These are phyloP conservation scores for Sepioteuthis lessoniana DNA, from an alignment of 2,888 invertebrate genomes.

Conservation along the genomic window DNA sequence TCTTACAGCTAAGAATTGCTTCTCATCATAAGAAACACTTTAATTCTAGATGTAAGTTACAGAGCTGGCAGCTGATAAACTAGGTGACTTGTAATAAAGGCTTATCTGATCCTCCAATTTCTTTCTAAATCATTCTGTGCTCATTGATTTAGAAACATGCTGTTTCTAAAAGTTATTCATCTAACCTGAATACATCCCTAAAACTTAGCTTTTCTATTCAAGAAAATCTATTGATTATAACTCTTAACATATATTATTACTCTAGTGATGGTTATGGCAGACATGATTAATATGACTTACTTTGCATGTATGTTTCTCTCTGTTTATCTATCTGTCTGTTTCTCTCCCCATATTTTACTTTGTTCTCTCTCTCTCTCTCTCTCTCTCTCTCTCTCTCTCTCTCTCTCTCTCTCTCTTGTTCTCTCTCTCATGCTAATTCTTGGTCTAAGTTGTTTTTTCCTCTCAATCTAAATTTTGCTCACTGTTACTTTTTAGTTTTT, in stretches of 20 bases:
- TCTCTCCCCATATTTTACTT: too few relatives aligned
- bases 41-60: neutral
- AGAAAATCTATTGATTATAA: too few relatives aligned
- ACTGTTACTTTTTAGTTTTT: neutral
- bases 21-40: neutral
- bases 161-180: neutral
- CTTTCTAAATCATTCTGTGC: slow-evolving; percentile 17
- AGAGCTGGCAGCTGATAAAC: neutral
- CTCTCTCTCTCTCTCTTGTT: neutral
- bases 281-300: neutral
- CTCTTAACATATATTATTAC: neutral
- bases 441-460: neutral
- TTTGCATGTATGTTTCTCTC: too few relatives aligned
- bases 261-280: neutral
- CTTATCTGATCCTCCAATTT: neutral
- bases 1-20: neutral
- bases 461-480: neutral
- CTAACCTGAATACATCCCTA: too few relatives aligned
- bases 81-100: slow-evolving; percentile 20
- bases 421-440: neutral
- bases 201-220: too few relatives aligned
- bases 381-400: too few relatives aligned
- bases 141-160: neutral
- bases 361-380: too few relatives aligned
- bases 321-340: too few relatives aligned